A percentile compares a stretch with the other conserved stretches of the same genome.
Evolutionary conservation across 2,113 vertebrate species (phyloP).

Genomic region (Pygathrix nemaeus): DNA sequence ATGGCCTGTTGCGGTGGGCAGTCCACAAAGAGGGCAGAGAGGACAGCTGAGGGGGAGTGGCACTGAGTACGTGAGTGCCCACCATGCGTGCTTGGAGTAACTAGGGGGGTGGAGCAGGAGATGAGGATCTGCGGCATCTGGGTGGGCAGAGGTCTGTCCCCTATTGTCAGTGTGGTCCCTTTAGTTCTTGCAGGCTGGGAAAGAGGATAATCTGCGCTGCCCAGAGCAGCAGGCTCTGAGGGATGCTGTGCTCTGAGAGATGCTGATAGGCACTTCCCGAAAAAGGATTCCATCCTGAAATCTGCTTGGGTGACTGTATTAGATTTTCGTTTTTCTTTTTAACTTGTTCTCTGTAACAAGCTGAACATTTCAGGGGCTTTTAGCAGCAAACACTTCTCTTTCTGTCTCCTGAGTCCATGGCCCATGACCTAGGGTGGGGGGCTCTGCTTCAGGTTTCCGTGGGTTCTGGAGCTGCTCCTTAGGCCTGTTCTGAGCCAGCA

Average conservation of each 20-base stretch:
- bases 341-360: neutral
- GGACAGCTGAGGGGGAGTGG: rapidly evolving
- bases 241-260: neutral
- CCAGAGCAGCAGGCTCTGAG: neutral
- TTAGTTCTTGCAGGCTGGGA: neutral
- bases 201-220: neutral
- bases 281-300: neutral
- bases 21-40: neutral
- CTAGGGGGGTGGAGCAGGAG: neutral
- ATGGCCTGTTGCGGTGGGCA: neutral
- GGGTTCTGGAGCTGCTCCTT: no score
- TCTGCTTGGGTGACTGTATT: neutral
- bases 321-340: neutral
- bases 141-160: neutral
- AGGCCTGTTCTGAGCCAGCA: neutral
- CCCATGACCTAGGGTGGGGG: neutral
- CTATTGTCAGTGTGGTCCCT: rapidly evolving
- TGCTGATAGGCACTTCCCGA: neutral
- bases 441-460: neutral
- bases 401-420: neutral
- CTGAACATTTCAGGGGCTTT: neutral
- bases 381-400: neutral
- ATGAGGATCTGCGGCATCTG: neutral
- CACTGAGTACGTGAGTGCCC: no score
- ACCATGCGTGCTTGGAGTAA: neutral